Base-by-base conservation (phyloP, 1,140 invertebrate species). In the Zeugodacus cucurbitae region DNA sequence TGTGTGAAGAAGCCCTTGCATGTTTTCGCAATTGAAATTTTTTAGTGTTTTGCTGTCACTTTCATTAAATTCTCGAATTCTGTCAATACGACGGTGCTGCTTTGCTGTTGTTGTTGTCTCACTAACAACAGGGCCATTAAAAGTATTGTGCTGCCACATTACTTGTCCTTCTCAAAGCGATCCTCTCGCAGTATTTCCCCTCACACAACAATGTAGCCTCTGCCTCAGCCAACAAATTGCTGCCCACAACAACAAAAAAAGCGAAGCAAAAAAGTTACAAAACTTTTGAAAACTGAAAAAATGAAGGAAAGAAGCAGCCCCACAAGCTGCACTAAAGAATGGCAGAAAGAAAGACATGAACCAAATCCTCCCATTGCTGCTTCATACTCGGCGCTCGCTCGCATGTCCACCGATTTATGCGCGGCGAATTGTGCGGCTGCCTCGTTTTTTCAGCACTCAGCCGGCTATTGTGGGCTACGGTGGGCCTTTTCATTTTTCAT, bases 21-120 rank as follows among this genome's bases (percentile, higher is more conserved):
- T 41, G 34, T 54, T 48, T 82, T 82, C 44, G 41, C 37, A 82
- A 82, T 82, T 82, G 74, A 82, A 74, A 82, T 82, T 82, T 82
- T 82, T 82, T 82, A 82, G 74, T 82, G 74, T 48, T 82, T 82
- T 48, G 74, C 74, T 82, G 74, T 82, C 74, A 82, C 74, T 82
- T 82, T 82, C 74, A 48, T 82, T 82, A 82, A 82, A 82, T 82
- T 82, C 74, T 48, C 74, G n/a, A 82, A 82, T 26, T 37, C 74
- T 82, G 41, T 82, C 41, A 48, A 82, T 82, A 48, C 17, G 41
- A 44, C 20, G 11, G 41, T n/a, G n/a, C 11, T 2, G 22, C 29
- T 34, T 82, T 82, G 41, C n/a, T 82, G n/a, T 82, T 82, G 7
- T 37, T 70, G 74, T 41, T 74, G 32, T 32, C 67, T 26, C 58